phyloP scores from a whole-genome alignment of 1,140 invertebrate species.

The Monomorium pharaonis region DNA sequence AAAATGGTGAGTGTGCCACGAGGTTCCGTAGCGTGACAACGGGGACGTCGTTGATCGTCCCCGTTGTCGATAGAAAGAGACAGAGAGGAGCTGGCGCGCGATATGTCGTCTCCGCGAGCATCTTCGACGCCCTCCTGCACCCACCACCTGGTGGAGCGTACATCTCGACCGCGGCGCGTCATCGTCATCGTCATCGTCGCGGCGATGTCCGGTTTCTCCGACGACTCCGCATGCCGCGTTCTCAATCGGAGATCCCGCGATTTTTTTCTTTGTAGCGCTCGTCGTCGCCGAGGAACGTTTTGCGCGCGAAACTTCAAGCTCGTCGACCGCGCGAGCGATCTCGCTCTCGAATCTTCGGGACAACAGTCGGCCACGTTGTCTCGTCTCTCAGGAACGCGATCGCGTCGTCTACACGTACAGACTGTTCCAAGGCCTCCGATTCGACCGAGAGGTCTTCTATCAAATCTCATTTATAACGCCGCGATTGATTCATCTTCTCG shows the following conservation, averaged over 20 bases:
- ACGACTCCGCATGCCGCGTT: not conserved
- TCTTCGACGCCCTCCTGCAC: not conserved
- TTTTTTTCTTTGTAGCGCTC: conserved; percentile 30
- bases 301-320: conserved; percentile 69
- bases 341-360: not conserved
- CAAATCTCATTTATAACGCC: not conserved
- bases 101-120: not conserved
- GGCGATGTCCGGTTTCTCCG: not conserved
- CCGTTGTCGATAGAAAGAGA: not conserved
- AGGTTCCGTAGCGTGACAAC: not conserved
- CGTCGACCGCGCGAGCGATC: not conserved
- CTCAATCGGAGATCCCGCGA: not conserved
- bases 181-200: not conserved
- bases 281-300: conserved; percentile 7
- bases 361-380: not conserved
- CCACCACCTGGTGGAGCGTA: not conserved
- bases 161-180: not conserved
- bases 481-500: not conserved
- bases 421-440: not conserved
- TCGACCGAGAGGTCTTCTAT: not conserved
- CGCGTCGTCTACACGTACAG: not conserved
- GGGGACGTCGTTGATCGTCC: not conserved
- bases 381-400: not conserved
- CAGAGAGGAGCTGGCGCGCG: not conserved
- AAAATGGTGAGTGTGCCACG: conserved; percentile 81